Evolutionary conservation across 2,797 vertebrate genomes (phyloP).

Genomic region (Eidolon dupreanum): DNA sequence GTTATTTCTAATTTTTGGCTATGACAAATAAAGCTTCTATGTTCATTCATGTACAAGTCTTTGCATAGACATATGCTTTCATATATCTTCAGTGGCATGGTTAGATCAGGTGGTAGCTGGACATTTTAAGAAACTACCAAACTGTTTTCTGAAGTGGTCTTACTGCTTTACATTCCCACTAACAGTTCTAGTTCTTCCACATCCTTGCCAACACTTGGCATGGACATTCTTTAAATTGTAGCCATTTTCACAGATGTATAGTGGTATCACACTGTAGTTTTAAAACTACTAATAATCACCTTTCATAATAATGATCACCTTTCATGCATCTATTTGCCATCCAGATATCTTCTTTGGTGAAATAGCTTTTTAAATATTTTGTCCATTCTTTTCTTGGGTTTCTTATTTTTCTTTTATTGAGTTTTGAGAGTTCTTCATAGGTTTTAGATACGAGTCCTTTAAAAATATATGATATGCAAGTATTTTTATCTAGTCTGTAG

Average conservation of each 20-base stretch:
- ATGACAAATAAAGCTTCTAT: constrained; percentile 16
- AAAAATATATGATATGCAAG: not conserved
- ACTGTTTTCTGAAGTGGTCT: not conserved
- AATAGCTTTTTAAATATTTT: not conserved
- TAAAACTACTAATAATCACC: not conserved
- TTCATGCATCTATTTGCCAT: not conserved
- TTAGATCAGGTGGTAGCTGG: not conserved
- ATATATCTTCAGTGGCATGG: not conserved
- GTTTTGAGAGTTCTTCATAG: not conserved
- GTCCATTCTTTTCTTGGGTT: not conserved
- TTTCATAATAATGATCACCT: not conserved
- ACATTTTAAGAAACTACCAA: not conserved
- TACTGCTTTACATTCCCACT: not conserved
- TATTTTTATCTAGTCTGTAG: not conserved
- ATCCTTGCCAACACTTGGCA: not conserved
- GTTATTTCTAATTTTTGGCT: not conserved
- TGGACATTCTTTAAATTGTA: not conserved
- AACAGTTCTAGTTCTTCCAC: not conserved
- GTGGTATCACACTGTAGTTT: not conserved
- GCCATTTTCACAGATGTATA: not conserved
- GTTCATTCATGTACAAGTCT: not conserved
- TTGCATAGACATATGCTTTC: not conserved
- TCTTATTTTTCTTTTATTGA: constrained; percentile 1
- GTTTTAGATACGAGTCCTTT: not conserved
- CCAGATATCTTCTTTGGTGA: not conserved